These are phyloP conservation scores for Pachydiplax longipennis DNA, from an alignment of 2,888 invertebrate species.

Conservation along the genomic window DNA sequence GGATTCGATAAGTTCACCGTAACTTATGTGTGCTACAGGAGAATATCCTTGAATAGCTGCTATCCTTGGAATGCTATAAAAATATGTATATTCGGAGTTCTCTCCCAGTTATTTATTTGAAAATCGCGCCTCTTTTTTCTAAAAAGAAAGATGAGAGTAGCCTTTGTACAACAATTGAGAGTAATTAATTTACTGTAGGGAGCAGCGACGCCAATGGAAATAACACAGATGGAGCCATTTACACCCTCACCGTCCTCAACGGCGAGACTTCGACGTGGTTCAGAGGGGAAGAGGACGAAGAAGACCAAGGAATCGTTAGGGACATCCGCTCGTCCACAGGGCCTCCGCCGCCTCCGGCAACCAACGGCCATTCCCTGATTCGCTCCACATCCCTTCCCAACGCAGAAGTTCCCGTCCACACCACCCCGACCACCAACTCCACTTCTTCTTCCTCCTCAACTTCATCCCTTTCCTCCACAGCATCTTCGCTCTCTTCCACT, in stretches of 20 bases:
- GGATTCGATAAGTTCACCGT: too few relatives aligned
- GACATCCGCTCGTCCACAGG: slow-evolving; percentile 59
- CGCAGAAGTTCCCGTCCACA: slow-evolving; percentile 34
- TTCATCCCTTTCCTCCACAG: neutral
- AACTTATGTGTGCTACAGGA: too few relatives aligned
- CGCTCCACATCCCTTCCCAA: slow-evolving; percentile 63
- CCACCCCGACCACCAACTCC: slow-evolving; percentile 11
- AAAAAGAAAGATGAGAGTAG: too few relatives aligned
- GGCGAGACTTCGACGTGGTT: slow-evolving; percentile 62
- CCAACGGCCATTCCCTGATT: slow-evolving; percentile 69
- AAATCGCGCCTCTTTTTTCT: too few relatives aligned
- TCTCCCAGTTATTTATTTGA: too few relatives aligned
- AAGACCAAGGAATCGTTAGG: slow-evolving; percentile 56
- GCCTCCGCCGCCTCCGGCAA: slow-evolving; percentile 60
- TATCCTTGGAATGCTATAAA: too few relatives aligned
- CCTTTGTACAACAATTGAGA: too few relatives aligned
- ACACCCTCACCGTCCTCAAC: slow-evolving; percentile 86
- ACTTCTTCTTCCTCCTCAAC: slow-evolving; percentile 5
- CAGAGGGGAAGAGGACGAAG: slow-evolving; percentile 39
- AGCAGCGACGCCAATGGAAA: slow-evolving; percentile 61
- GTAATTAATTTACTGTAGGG: neutral
- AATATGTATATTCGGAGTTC: too few relatives aligned
- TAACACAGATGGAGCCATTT: slow-evolving; percentile 83
- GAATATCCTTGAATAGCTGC: too few relatives aligned
- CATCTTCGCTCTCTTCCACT: neutral